phyloP scores from a whole-genome alignment of 2,113 vertebrate species.

The Limanda limanda region DNA sequence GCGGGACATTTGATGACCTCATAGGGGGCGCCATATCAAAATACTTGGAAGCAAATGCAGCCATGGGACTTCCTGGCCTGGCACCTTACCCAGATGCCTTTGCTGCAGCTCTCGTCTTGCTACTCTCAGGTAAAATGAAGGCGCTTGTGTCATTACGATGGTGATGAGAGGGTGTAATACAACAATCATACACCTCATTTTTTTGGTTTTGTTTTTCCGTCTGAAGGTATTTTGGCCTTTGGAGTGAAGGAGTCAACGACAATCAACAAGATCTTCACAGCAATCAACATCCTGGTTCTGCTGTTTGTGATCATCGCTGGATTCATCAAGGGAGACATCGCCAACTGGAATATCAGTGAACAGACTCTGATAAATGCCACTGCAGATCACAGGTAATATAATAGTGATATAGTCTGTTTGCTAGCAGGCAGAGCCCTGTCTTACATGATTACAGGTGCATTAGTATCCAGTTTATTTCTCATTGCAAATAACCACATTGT shows the following conservation, averaged over 20 bases:
- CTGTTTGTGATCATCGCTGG: slow-evolving; percentile 85
- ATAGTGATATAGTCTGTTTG: slow-evolving; percentile 1
- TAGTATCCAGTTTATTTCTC: neutral
- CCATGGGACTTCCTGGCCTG: slow-evolving; percentile 82
- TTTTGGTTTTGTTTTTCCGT: neutral
- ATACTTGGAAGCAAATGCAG: slow-evolving; percentile 72
- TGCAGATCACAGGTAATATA: slow-evolving; percentile 56
- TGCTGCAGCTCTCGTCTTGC: slow-evolving; percentile 84
- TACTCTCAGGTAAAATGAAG: slow-evolving; percentile 83
- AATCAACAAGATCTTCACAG: slow-evolving; percentile 89
- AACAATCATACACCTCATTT: neutral
- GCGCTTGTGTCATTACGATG: neutral
- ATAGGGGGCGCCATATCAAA: slow-evolving; percentile 80
- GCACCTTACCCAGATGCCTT: slow-evolving; percentile 88
- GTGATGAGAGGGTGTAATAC: neutral
- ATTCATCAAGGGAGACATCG: slow-evolving; percentile 85
- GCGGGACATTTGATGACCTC: slow-evolving; percentile 88
- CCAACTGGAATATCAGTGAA: slow-evolving; percentile 85
- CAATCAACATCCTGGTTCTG: slow-evolving; percentile 84
- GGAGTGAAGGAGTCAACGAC: slow-evolving; percentile 89
- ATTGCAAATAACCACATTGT: slow-evolving; percentile 21
- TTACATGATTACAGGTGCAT: neutral
- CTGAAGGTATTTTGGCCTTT: slow-evolving; percentile 86
- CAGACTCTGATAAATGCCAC: slow-evolving; percentile 69
- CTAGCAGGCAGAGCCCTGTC: neutral